These are phyloP conservation scores for Ptychadena robeensis DNA, from an alignment of 2,797 vertebrate genomes.

Conservation along the genomic window DNA sequence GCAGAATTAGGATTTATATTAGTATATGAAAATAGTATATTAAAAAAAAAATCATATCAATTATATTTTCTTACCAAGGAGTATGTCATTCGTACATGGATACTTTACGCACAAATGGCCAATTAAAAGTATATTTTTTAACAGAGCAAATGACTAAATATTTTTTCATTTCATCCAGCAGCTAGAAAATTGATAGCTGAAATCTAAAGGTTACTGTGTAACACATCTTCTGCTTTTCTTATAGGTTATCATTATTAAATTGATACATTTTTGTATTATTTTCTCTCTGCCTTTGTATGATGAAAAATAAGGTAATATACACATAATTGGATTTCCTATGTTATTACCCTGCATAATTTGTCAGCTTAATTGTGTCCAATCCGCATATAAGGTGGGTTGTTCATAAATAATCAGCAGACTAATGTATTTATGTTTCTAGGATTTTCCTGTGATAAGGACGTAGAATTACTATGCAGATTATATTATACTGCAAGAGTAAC, in stretches of 20 bases:
- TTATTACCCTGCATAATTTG: not conserved
- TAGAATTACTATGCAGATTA: not conserved
- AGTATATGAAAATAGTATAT: no score
- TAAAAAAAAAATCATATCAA: no score
- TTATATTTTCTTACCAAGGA: no score
- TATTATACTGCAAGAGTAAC: no score
- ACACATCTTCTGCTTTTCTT: not conserved
- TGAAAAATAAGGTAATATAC: not conserved
- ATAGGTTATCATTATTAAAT: not conserved
- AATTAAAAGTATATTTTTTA: no score
- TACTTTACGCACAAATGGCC: no score
- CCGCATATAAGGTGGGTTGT: not conserved
- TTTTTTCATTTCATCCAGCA: no score
- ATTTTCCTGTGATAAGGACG: not conserved
- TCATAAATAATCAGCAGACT: not conserved
- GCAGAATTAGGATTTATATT: no score
- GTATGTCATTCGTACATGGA: no score
- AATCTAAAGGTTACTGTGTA: not conserved
- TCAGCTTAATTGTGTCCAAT: not conserved
- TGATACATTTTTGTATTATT: not conserved
- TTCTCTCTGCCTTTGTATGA: not conserved
- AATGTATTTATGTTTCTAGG: not conserved
- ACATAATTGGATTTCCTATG: no score
- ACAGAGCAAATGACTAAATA: no score
- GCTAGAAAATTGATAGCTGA: not conserved